Conservation (phyloP, 2,797 vertebrate genomes). For the Phylloscopus collybita region DNA sequence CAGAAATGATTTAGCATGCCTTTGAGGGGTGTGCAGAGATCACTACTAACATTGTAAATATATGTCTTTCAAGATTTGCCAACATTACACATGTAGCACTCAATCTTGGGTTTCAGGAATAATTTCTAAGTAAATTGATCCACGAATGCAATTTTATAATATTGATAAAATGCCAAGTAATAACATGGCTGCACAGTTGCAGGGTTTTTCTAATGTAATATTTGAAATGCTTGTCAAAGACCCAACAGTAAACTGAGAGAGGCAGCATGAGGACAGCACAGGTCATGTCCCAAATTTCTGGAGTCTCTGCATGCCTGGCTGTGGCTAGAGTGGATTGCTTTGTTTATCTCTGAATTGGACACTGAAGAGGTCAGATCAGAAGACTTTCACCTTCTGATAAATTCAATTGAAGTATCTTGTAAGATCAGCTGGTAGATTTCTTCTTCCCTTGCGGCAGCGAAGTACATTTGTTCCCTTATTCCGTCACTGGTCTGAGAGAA, state of each 20-base stretch:
- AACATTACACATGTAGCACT: background rate
- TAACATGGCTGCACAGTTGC: background rate
- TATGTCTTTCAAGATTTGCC: background rate
- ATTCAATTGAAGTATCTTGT: background rate
- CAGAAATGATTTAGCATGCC: background rate
- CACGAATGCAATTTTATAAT: background rate
- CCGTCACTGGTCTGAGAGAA: background rate
- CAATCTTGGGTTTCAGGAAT: background rate
- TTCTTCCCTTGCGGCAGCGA: background rate
- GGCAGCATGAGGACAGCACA: fast-evolving
- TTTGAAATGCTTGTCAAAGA: background rate
- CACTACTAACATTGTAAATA: background rate
- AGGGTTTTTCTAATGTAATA: background rate
- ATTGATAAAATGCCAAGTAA: background rate
- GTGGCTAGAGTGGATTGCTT: background rate
- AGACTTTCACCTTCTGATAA: background rate
- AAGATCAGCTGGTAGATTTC: background rate
- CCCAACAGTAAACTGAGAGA: background rate
- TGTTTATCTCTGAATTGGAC: background rate
- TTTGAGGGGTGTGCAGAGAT: background rate
- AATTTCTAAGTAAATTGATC: background rate
- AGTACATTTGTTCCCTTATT: background rate
- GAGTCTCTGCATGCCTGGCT: background rate
- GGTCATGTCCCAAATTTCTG: background rate
- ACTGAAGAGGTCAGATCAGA: background rate